Evolutionary conservation across 1,140 invertebrate genomes (phyloP).

Genomic region (Panonychus citri): DNA sequence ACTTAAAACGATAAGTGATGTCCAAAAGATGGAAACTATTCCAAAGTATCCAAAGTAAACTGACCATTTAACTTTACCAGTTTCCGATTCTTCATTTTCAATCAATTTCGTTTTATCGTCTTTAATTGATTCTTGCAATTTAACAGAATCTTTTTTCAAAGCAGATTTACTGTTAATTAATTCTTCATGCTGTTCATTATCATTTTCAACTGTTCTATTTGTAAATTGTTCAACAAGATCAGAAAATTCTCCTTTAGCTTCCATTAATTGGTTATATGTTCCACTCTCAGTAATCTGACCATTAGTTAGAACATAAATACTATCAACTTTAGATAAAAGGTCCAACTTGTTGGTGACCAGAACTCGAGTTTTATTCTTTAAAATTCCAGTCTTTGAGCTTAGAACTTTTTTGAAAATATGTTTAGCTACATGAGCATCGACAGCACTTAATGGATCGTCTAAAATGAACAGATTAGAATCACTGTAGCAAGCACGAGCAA

Average conservation of each 20-base stretch:
- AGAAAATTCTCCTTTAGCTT: slow-evolving; percentile 17
- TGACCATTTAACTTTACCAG: slow-evolving; percentile 6
- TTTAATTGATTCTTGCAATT: neutral
- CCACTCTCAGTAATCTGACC: slow-evolving; percentile 29
- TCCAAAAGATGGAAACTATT: neutral
- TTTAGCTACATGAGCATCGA: slow-evolving; percentile 85
- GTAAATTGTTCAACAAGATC: slow-evolving; percentile 19
- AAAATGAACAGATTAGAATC: slow-evolving; percentile 22
- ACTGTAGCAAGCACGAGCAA: slow-evolving; percentile 17
- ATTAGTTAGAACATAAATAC: slow-evolving; percentile 59
- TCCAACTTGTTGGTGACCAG: slow-evolving; percentile 17
- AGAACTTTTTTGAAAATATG: slow-evolving; percentile 82
- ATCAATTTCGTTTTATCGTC: slow-evolving; percentile 30
- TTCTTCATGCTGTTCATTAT: neutral
- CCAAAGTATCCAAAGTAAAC: slow-evolving; percentile 7
- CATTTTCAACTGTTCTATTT: neutral
- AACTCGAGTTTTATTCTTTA: slow-evolving; percentile 36
- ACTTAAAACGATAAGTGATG: slow-evolving; percentile 3
- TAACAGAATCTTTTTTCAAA: neutral
- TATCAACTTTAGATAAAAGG: slow-evolving; percentile 61
- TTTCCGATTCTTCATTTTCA: slow-evolving; percentile 5
- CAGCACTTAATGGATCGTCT: slow-evolving; percentile 36
- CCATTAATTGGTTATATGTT: slow-evolving; percentile 23
- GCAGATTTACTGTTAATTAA: neutral
- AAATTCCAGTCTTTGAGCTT: slow-evolving; percentile 42